These are phyloP conservation scores for Cryptoprocta ferox DNA, from an alignment of 2,797 vertebrate genomes.

Conservation along the genomic window DNA sequence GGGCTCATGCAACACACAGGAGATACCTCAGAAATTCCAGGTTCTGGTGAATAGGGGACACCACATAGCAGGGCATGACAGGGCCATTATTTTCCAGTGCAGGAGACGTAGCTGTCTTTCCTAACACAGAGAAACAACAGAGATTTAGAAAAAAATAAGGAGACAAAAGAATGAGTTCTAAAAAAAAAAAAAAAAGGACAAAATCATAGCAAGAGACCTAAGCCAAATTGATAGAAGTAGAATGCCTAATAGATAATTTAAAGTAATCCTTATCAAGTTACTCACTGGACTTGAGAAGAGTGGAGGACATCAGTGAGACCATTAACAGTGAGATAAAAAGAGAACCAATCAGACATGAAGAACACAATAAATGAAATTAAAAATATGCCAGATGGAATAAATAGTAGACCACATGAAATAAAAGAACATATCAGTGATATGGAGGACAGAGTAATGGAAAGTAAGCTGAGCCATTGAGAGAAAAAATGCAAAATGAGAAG, in stretches of 20 bases:
- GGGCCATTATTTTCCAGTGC: not conserved
- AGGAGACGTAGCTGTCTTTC: not conserved
- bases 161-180: not conserved
- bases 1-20: not conserved
- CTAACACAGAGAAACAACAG: not conserved
- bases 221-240: not conserved
- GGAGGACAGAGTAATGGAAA: not conserved
- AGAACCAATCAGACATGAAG: no score
- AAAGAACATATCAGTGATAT: not conserved
- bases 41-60: not conserved
- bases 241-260: not conserved
- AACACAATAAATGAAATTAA: not conserved
- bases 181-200: not conserved
- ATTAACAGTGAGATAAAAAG: not conserved
- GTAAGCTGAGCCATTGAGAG: not conserved
- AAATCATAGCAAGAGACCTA: not conserved
- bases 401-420: not conserved
- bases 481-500: not conserved
- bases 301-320: not conserved
- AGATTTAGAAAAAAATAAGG: not conserved
- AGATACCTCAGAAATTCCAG: not conserved
- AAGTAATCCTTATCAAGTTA: not conserved
- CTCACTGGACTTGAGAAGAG: not conserved
- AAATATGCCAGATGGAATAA: not conserved
- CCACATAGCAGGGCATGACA: not conserved